A percentile compares a stretch with the other conserved stretches of the same genome.
Conservation (phyloP, 2,113 vertebrate species). For the Trogon surrucura region DNA sequence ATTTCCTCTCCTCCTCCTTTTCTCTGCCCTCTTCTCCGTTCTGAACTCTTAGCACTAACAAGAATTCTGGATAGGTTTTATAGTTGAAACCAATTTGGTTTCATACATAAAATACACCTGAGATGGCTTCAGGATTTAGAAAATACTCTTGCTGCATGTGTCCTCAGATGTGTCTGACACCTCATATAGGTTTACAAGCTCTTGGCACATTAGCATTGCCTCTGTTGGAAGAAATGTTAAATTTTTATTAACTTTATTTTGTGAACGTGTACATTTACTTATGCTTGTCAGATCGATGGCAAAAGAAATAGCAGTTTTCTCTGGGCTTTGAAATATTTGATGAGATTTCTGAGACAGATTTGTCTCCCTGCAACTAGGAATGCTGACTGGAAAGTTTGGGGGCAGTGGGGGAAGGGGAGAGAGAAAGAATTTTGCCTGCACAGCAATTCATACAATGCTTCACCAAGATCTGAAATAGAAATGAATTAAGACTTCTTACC, state of each 20-base stretch:
- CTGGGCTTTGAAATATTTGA: neutral
- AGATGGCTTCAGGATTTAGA: neutral
- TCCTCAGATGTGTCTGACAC: neutral
- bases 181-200: neutral
- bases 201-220: neutral
- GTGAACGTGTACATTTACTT: neutral
- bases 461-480: neutral
- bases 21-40: neutral
- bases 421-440: neutral
- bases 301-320: neutral
- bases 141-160: neutral
- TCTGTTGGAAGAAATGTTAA: neutral
- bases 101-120: neutral
- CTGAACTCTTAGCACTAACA: neutral
- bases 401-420: neutral
- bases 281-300: neutral
- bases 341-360: neutral
- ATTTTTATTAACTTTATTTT: neutral
- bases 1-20: constrained; percentile 38
- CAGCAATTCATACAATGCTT: neutral
- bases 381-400: neutral
- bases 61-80: neutral
- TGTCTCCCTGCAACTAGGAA: neutral
- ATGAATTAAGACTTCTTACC: neutral
- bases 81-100: neutral